Evolutionary conservation across 2,797 vertebrate genomes (phyloP), one percentile per base, ranked within the genome.

Genomic region (Huso huso): DNA sequence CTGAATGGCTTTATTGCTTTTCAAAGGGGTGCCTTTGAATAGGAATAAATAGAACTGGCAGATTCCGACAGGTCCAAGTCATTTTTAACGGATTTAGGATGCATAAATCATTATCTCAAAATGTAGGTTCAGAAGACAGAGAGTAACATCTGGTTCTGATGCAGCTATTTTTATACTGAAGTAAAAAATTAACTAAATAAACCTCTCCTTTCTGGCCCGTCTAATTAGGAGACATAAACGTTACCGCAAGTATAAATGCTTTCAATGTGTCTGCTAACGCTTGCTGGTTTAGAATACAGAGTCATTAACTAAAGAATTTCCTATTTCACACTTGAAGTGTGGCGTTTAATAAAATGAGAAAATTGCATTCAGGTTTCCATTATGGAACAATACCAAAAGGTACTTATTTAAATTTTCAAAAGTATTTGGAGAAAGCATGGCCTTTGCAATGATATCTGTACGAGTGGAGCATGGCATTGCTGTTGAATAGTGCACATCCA

Each of bases 61-160:
- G 8, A 48, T 58, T 23, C 11, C 64, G 37, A 23, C 15, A 60
- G 48, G 11, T 11, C 8, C 23, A 37, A 23, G 51, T 13, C 7
- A 3, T 11, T 15, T 10, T 37, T 1, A 15, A n/a, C 51, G 10
- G n/a, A 49, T 53, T 63, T 53, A 63, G 55, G 18, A 55, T 50
- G 15, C 13, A 13, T 53, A 53, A 15, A 48, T 10, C 7, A 12
- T 6, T 48, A 2, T 8, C 18, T 50, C 51, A 10, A 52, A 66
- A 68, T 3, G 13, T n/a, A 50, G 53, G 66, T 49, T 51, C 48
- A 37, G 48, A 64, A 62, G 12, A 18, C 15, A 69, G 49, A 48
- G 66, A 70, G 64, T 2, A 37, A 66, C 66, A 66, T 60, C 65
- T 66, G 51, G 60, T 63, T 48, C 61, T 51, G 6, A 61, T 18